Percentiles rank a stretch among this genome's conserved stretches.
Evolutionary conservation across 2,888 invertebrate genomes (phyloP).

Genomic region (Laothoe populi): DNA sequence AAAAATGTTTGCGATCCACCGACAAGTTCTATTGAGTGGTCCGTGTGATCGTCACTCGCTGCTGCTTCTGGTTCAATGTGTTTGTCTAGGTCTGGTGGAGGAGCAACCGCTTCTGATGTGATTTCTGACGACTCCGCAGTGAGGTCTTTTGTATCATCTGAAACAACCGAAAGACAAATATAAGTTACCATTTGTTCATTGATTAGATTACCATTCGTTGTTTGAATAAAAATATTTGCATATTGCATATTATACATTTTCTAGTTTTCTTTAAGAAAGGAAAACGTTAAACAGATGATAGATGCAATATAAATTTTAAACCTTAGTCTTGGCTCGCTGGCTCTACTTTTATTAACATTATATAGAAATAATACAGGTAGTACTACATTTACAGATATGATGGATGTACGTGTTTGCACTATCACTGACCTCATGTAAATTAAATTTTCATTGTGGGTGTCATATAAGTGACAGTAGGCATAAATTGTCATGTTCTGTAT

Average conservation of each 20-base stretch:
- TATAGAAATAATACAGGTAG: too few species aligned
- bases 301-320: too few species aligned
- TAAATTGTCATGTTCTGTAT: conserved; percentile 22
- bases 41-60: conserved; percentile 62
- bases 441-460: conserved; percentile 19
- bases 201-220: too few species aligned
- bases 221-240: conserved; percentile 3
- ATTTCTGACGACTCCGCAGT: conserved; percentile 79
- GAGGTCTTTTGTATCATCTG: conserved; percentile 73
- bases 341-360: too few species aligned
- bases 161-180: conserved; percentile 49
- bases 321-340: too few species aligned
- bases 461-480: neutral
- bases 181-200: neutral
- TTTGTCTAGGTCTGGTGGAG: conserved; percentile 58
- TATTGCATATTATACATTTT: neutral
- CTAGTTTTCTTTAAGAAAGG: neutral
- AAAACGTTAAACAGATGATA: too few species aligned
- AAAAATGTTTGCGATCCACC: conserved; percentile 89
- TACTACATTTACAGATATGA: neutral
- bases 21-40: conserved; percentile 83
- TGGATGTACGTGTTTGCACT: conserved; percentile 11
- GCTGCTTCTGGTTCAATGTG: conserved; percentile 55
- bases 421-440: conserved; percentile 23
- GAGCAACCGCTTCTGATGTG: conserved; percentile 72